Percentiles rank a stretch among this genome's conserved stretches.
Conservation (phyloP, 1,140 invertebrate species). For the Chironomus striatipennis region DNA sequence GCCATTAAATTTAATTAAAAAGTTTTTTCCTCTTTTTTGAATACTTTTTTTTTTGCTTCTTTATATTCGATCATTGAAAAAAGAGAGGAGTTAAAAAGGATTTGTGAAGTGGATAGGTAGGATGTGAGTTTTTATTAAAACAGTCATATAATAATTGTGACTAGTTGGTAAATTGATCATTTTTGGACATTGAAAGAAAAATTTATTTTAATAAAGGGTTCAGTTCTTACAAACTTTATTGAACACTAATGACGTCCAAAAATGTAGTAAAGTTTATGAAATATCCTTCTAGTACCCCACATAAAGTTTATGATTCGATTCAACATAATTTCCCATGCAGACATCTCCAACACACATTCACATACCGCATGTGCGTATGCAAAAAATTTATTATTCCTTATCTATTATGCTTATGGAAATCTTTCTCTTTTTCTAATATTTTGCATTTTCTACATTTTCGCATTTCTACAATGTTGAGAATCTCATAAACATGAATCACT, state of each 20-base stretch:
- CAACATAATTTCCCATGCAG: not conserved
- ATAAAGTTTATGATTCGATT: not conserved
- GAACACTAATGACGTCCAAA: no score
- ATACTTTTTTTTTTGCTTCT: not conserved
- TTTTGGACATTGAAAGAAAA: no score
- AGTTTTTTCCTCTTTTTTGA: not conserved
- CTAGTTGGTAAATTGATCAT: no score
- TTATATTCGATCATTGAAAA: not conserved
- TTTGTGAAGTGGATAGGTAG: no score
- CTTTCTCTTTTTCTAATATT: conserved; percentile 19
- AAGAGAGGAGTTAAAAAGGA: no score
- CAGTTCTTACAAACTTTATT: no score
- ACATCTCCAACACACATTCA: not conserved
- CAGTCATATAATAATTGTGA: no score
- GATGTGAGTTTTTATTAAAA: no score
- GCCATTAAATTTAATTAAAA: conserved; percentile 23
- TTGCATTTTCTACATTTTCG: conserved; percentile 1
- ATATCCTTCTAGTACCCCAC: not conserved
- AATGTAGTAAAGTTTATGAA: no score
- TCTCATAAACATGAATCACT: conserved; percentile 12
- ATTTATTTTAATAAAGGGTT: no score
- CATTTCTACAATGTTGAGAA: not conserved
- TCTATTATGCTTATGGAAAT: not conserved
- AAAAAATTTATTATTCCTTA: conserved; percentile 24
- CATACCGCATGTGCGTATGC: not conserved